Percentiles rank a stretch among this genome's conserved stretches.
Evolutionary conservation across 2,888 invertebrate genomes (phyloP).

Genomic region (Andrena hattorfiana): DNA sequence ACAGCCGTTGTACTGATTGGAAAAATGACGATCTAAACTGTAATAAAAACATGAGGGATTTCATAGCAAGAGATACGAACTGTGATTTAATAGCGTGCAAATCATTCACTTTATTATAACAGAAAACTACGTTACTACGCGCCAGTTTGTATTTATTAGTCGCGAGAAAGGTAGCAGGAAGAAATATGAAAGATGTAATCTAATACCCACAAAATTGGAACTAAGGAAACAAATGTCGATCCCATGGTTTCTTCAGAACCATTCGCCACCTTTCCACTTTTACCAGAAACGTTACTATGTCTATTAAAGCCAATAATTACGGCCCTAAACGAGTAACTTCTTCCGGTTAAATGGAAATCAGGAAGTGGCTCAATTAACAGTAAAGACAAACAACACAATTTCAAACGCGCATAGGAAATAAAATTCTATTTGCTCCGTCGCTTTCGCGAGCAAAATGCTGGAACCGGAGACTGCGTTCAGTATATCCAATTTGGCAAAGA

Average conservation of each 20-base stretch:
- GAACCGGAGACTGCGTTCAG: background rate
- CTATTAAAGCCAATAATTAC: background rate
- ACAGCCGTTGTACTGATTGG: background rate
- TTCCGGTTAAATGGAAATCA: background rate
- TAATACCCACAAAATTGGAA: background rate
- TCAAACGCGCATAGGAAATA: background rate
- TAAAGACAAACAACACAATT: background rate
- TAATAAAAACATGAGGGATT: background rate
- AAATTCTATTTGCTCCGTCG: background rate
- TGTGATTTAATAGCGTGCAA: background rate
- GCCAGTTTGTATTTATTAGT: too few species aligned
- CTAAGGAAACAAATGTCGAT: background rate
- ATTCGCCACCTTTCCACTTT: background rate
- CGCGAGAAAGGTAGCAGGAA: too few species aligned
- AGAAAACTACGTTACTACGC: too few species aligned
- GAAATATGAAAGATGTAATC: too few species aligned
- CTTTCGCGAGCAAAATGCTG: constrained; percentile 1
- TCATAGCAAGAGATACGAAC: background rate
- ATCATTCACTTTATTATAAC: background rate
- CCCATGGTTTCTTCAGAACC: background rate
- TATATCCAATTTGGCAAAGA: constrained; percentile 15
- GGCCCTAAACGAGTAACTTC: background rate
- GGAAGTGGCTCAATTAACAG: background rate
- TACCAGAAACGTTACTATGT: background rate
- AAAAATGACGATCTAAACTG: background rate